Evolutionary conservation across 2,113 vertebrate genomes (phyloP).

Genomic region (Lethenteron camtschaticum): DNA sequence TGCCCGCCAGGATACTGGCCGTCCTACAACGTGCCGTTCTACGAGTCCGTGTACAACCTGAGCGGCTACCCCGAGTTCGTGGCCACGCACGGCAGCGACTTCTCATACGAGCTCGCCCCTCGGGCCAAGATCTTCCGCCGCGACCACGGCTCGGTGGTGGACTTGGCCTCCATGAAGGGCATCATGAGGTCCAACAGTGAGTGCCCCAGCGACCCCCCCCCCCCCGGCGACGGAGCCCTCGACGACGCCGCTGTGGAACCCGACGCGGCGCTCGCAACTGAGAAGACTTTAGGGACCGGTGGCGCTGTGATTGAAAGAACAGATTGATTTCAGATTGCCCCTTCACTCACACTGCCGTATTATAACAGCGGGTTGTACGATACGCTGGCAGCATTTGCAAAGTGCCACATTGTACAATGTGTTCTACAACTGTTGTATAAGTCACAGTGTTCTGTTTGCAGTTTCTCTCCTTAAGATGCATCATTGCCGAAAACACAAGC

Average conservation of each 20-base stretch:
- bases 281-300: constrained; percentile 7
- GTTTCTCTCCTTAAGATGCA: no score
- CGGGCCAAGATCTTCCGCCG: constrained; percentile 68
- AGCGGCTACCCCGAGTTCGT: constrained; percentile 44
- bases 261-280: constrained; percentile 7
- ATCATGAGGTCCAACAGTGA: constrained; percentile 80
- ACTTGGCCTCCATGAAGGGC: constrained; percentile 41
- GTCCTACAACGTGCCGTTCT: constrained; percentile 63
- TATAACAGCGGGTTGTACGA: no score
- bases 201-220: constrained; percentile 11
- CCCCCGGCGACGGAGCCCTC: no score
- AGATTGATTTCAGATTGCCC: no score
- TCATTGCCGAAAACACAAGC: no score
- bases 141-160: constrained; percentile 42
- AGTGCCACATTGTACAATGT: no score
- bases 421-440: no score
- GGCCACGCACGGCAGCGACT: constrained; percentile 38
- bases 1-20: constrained; percentile 50
- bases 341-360: no score
- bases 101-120: constrained; percentile 54
- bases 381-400: no score
- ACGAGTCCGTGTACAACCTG: constrained; percentile 41
- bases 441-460: no score
- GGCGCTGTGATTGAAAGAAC: no score
- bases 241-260: background rate